Evolutionary conservation across 2,113 vertebrate species (phyloP), one percentile per base, ranked within the genome.

Genomic region (Aspidoscelis tigris): DNA sequence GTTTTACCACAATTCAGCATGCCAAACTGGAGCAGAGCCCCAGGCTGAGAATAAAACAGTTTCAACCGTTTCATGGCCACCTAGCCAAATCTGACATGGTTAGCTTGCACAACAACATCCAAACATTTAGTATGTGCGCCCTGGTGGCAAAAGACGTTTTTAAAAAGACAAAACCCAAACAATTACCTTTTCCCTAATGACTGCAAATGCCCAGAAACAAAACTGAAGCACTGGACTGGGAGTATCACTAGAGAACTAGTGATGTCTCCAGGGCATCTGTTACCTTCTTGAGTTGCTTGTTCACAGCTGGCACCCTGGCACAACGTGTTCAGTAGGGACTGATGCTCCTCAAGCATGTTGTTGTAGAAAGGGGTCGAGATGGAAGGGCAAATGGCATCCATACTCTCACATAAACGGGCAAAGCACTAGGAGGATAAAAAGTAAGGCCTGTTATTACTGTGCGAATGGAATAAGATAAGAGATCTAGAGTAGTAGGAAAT

Each of bases 341-440:
- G 89, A 83, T 90, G 90, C 1, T 94, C 84, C 1, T 92, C 90
- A 91, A 73, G 83, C 79, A 97, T 91, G 73, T 89, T 92, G 80
- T 65, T 83, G 69, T 96, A 97, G 89, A 97, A 95, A 14, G 83
- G 79, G 24, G 78, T 90, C 85, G 95, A 95, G 78, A 95, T 0
- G 2, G 92, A 87, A 8, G 24, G 14, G 75, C 90, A 91, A 33
- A 21, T 93, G 0, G 1, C 53, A 24, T 96, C 95, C 93, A 96
- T 86, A 47, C 80, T 83, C 90, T 95, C 92, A 84, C 96, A 97
- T 65, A 97, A 92, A 72, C 88, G 73, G 26, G 24, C 91, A 82
- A 97, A 96, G 84, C 95, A 96, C 96, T 97, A 66, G 39, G 50
- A 43, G 41, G 53, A 65, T 80, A 18, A 84, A 58, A 89, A 24